Evolutionary conservation across 2,888 invertebrate genomes (phyloP).

Genomic region (Drosophila greeni): DNA sequence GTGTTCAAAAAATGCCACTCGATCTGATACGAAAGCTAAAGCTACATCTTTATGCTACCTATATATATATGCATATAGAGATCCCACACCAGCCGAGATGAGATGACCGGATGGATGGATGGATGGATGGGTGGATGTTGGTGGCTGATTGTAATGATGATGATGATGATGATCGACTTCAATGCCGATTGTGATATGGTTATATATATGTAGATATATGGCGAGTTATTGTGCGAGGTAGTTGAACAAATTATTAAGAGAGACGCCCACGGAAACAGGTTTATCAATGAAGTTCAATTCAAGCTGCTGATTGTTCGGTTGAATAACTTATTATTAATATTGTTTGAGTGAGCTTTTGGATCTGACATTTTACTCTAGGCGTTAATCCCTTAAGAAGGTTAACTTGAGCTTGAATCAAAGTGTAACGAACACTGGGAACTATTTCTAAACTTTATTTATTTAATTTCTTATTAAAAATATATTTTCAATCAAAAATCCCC

Average conservation of each 20-base stretch:
- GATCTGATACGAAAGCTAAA: slow-evolving; percentile 30
- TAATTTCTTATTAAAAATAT: background rate
- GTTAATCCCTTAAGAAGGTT: slow-evolving; percentile 31
- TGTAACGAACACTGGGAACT: background rate
- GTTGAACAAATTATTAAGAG: slow-evolving; percentile 29
- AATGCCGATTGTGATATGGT: slow-evolving; percentile 15
- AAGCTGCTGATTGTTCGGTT: slow-evolving; percentile 4
- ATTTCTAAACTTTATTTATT: background rate
- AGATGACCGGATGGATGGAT: slow-evolving; percentile 46
- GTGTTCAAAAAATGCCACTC: slow-evolving; percentile 31
- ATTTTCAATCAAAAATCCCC: slow-evolving; percentile 54
- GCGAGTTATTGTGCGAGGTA: slow-evolving; percentile 17
- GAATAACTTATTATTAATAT: slow-evolving; percentile 9
- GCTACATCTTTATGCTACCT: slow-evolving; percentile 2
- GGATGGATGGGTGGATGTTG: slow-evolving; percentile 1
- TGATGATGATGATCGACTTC: slow-evolving; percentile 39
- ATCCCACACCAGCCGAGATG: slow-evolving; percentile 11
- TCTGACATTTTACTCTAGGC: slow-evolving; percentile 7
- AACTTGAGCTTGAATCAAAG: background rate
- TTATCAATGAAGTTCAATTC: slow-evolving; percentile 18
- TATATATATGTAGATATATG: background rate
- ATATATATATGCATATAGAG: background rate
- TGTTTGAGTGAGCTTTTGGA: slow-evolving; percentile 1
- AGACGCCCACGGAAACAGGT: slow-evolving; percentile 43
- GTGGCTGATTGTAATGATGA: background rate